Base-by-base conservation (phyloP, 37 sponge, comb jelly and placozoan species). In the Spongilla lacustris region DNA sequence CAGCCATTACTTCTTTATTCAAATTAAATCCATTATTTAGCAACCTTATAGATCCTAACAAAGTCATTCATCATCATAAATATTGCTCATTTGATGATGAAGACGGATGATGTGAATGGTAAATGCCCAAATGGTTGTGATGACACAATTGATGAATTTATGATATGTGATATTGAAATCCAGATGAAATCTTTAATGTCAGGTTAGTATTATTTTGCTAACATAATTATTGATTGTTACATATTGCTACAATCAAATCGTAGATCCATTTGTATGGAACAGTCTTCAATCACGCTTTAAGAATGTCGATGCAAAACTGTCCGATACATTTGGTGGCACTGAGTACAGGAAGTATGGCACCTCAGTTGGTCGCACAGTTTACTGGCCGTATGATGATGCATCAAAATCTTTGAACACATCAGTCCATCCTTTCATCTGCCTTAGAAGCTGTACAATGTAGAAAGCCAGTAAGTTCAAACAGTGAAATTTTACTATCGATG, bases 91-190 rank as follows among this genome's bases (percentile, higher is more conserved):
- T 58, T 58, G 58, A 58, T 41, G 41, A 41, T 58, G 58, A 58
- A 58, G 58, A 58, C 58, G 58, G 58, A 58, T 58, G 58, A 58
- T 58, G 58, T 58, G 58, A 58, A 58, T 58, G 58, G 58, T 58
- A 58, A 58, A 58, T 58, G 58, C 58, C 58, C 58, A 58, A 58
- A 58, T 58, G 58, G 58, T 58, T 58, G 58, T 58, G 58, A 58
- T 58, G 58, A 58, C 58, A 58, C 58, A 58, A 58, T 58, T 58
- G 58, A 58, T 17, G 58, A 58, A 58, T 58, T 58, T 58, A 58
- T 58, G 58, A 58, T 58, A 58, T 58, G 58, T 58, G 58, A 58
- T 58, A 58, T 58, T 58, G 58, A 58, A 58, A 58, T 58, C 58
- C 58, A 58, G 58, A 58, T 58, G 58, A 58, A 58, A 58, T 58